phyloP scores from a whole-genome alignment of 2,888 invertebrate genomes.

The Orthonevra nobilis region DNA sequence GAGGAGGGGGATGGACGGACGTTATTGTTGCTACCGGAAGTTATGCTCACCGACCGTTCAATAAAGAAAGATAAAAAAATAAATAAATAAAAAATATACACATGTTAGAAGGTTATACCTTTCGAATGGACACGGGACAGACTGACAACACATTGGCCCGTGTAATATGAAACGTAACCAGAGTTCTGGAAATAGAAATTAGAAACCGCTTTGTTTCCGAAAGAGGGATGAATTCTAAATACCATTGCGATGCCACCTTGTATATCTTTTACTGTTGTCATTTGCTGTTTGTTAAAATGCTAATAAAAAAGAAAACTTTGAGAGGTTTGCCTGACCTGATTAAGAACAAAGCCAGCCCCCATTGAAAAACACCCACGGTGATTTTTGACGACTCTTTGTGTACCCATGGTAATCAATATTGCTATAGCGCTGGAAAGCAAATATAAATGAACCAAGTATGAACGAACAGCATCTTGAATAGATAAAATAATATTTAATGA shows the following conservation, averaged over 20 bases:
- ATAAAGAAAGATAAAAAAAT: conserved; percentile 15
- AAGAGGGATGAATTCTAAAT: no score
- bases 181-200: neutral
- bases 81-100: neutral
- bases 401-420: conserved; percentile 24
- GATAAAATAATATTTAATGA: conserved; percentile 63
- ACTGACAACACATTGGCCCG: neutral
- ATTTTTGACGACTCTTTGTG: neutral
- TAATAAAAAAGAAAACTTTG: neutral
- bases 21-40: conserved; percentile 56
- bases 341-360: conserved; percentile 30
- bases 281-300: no score
- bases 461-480: conserved; percentile 36
- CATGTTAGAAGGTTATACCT: neutral
- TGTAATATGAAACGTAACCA: neutral
- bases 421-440: neutral
- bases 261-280: no score
- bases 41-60: conserved; percentile 68
- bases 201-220: no score
- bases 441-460: neutral
- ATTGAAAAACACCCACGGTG: conserved; percentile 27
- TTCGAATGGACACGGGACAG: neutral
- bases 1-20: conserved; percentile 57
- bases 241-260: no score
- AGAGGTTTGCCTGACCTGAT: neutral